A percentile compares a stretch with the other conserved stretches of the same genome.
Conservation (phyloP, 37 sponge, comb jelly and placozoan genomes). For the Cladorhizidae sp. region DNA sequence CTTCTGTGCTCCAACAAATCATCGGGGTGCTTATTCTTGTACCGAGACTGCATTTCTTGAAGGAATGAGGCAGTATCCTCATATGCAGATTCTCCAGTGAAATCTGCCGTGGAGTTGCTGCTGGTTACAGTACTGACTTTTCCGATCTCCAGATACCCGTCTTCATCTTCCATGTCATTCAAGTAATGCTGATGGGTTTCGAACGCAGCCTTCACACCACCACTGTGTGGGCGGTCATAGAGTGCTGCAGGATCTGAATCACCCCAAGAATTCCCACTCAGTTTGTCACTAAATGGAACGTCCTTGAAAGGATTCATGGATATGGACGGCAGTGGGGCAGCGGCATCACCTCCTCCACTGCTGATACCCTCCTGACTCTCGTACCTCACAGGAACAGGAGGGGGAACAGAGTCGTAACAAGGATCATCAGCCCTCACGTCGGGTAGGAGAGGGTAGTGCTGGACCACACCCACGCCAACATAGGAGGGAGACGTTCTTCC, state of each 20-base stretch:
- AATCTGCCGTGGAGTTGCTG: constrained; percentile 10
- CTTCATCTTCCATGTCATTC: not conserved
- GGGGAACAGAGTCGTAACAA: constrained; percentile 49
- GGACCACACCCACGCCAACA: not conserved
- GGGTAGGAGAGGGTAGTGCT: not conserved
- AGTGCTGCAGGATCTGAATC: constrained; percentile 23
- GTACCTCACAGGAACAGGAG: constrained; percentile 41
- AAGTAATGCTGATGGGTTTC: not conserved
- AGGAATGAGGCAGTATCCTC: constrained; percentile 38
- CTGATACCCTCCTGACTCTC: not conserved
- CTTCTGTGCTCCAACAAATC: not conserved
- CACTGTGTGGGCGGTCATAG: constrained; percentile 34
- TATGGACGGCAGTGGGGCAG: not conserved
- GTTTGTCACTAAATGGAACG: constrained; percentile 22
- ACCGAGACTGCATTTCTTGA: not conserved
- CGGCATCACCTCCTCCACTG: not conserved
- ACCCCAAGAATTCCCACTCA: constrained; percentile 15
- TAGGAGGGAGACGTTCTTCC: not conserved
- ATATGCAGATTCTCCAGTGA: constrained; percentile 47
- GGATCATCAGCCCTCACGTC: not conserved
- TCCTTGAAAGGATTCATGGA: not conserved
- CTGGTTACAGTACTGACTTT: not conserved
- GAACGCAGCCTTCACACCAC: not conserved
- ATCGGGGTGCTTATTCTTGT: not conserved
- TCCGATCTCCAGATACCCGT: not conserved